Evolutionary conservation across 2,113 vertebrate genomes (phyloP), one percentile per base, ranked within the genome.

Genomic region (Pygoscelis adeliae): DNA sequence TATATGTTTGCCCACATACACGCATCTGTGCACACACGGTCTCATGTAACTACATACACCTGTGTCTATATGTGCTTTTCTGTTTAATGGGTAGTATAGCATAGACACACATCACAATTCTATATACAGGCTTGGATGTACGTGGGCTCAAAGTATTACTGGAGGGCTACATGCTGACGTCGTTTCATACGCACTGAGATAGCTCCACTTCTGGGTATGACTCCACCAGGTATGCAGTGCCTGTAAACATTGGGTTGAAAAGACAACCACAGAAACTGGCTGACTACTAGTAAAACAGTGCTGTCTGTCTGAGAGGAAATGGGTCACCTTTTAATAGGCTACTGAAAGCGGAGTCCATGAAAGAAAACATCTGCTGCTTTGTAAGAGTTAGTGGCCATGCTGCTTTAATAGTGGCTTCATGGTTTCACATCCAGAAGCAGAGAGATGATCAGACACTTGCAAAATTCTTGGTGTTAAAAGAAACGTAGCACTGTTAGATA

Each of bases 101-200:
- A 36, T 8, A 46, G 44, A 19, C 23, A 27, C 34, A 10, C 13
- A 18, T 55, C 38, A 23, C 2, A 15, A 20, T 16, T 7, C 21
- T 22, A 6, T 15, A 2, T 8, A 3, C 9, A 40, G 56, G 20
- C 50, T 61, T 2, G 34, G 42, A 17, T 21, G 13, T 36, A 1
- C 0, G 0, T 9, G 52, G n/a, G n/a, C 67, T 58, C 8, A 0
- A 5, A 10, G 20, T 19, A 52, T 21, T 32, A 4, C 17, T 11
- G 36, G 13, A 18, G 46, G 34, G 42, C 62, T 53, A 42, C 34
- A 2, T 0, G 0, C 56, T 22, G 62, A 9, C 1, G 2, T 7
- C 11, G 15, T 17, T 76, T 15, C 17, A 3, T 7, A 10, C 1
- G 2, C 5, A 0, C 66, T 0, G 3, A 47, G n/a, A 27, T 14